Evolutionary conservation across 2,888 invertebrate genomes (phyloP).

Genomic region (Meghimatium bilineatum): DNA sequence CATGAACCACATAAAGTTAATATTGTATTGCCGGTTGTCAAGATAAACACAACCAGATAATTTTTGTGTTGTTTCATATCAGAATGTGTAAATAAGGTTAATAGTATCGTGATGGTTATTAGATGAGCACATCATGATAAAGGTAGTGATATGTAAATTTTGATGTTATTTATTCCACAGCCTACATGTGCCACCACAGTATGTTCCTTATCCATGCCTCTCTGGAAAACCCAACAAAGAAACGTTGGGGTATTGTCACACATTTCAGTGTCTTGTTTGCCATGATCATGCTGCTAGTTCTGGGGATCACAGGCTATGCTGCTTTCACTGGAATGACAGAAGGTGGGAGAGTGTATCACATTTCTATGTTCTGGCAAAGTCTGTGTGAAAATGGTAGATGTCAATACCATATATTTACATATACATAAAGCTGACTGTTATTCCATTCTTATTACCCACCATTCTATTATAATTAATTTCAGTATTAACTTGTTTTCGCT

Average conservation of each 20-base stretch:
- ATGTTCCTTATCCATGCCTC: constrained; percentile 90
- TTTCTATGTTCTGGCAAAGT: not conserved
- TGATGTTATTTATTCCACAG: constrained; percentile 77
- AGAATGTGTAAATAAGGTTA: too few relatives aligned
- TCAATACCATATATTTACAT: too few relatives aligned
- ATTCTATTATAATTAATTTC: too few relatives aligned
- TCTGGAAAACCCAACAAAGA: constrained; percentile 85
- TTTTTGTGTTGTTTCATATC: too few relatives aligned
- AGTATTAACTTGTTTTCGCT: too few relatives aligned
- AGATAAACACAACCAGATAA: too few relatives aligned
- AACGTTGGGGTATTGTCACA: constrained; percentile 88
- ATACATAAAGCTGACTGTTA: too few relatives aligned
- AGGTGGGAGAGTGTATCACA: constrained; percentile 79
- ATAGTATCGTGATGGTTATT: too few relatives aligned
- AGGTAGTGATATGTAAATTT: not conserved
- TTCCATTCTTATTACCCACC: too few relatives aligned
- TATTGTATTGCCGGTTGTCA: too few relatives aligned
- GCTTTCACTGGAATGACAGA: constrained; percentile 88
- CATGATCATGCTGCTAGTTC: constrained; percentile 84
- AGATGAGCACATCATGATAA: too few relatives aligned
- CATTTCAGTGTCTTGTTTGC: constrained; percentile 87
- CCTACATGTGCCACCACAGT: constrained; percentile 94
- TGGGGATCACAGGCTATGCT: constrained; percentile 86
- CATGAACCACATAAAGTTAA: too few relatives aligned
- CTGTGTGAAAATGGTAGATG: not conserved